Evolutionary conservation across 2,888 invertebrate species (phyloP).

Genomic region (Ormia ochracea): DNA sequence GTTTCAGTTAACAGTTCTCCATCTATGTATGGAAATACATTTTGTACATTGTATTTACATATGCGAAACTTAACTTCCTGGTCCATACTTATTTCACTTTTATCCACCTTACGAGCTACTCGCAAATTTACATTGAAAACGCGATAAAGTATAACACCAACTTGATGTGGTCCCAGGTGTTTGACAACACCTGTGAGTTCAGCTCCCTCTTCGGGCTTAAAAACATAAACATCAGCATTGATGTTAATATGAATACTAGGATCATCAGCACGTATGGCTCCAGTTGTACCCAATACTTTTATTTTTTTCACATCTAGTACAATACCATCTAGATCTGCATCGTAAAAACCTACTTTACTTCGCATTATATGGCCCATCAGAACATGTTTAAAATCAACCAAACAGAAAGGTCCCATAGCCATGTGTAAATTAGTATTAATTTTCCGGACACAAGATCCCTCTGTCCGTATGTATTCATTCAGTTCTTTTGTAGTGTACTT

Average conservation of each 20-base stretch:
- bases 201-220: slow-evolving; percentile 80
- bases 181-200: slow-evolving; percentile 80
- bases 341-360: slow-evolving; percentile 78
- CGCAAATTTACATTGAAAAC: slow-evolving; percentile 82
- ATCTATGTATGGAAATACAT: slow-evolving; percentile 74
- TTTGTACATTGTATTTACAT: slow-evolving; percentile 72
- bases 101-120: slow-evolving; percentile 69
- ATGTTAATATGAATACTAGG: slow-evolving; percentile 80
- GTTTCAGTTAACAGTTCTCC: slow-evolving; percentile 69
- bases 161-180: slow-evolving; percentile 78
- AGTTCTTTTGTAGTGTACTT: slow-evolving; percentile 77
- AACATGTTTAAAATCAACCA: slow-evolving; percentile 77
- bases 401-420: slow-evolving; percentile 79
- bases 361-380: slow-evolving; percentile 76
- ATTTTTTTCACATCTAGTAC: slow-evolving; percentile 81
- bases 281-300: slow-evolving; percentile 78
- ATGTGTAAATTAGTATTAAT: slow-evolving; percentile 78
- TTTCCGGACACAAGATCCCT: slow-evolving; percentile 78
- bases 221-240: slow-evolving; percentile 81
- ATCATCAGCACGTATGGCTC: slow-evolving; percentile 78
- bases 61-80: slow-evolving; percentile 76
- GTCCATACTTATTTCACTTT: slow-evolving; percentile 73
- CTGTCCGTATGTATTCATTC: slow-evolving; percentile 76
- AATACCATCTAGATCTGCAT: slow-evolving; percentile 79
- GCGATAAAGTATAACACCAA: slow-evolving; percentile 82